Base-by-base conservation (phyloP, 2,888 invertebrate genomes). In the Drosophila ezoana region DNA sequence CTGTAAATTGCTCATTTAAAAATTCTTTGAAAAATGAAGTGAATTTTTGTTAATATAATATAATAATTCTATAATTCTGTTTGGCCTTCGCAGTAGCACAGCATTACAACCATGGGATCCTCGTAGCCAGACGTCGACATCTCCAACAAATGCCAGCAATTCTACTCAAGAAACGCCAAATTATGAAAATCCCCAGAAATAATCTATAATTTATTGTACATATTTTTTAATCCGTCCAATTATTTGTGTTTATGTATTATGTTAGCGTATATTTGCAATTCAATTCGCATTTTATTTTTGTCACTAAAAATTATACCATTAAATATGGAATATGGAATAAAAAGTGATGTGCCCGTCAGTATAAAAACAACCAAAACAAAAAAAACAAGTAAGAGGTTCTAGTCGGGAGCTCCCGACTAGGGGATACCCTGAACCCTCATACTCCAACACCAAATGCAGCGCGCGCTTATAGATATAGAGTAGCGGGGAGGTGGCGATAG, bases 81-180 rank as follows among this genome's bases (percentile, higher is more conserved):
- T 93, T 79, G 87, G 91, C 0, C 20, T 91, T 3, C 92, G 91
- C 65, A 93, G 93, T 20, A 92, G 91, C 59, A 92, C 92, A 0
- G 90, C 91, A 47, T 74, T 91, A 1, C 92, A 92, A 41, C 61
- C 87, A 0, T 93, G 93, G 93, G 92, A 87, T 72, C 78, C 79
- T 14, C 72, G 85, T 1, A 72, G 66, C 38, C 45, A 56, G 41
- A 49, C 49, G 2, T 6, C 56, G 37, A 37, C n/a, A 18, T 3
- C 9, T 14, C 13, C 40, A 33, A 4, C 16, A 13, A 44, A 51
- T 41, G 14, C 16, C 0, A 41, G 2, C 9, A 41, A 45, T 47
- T 43, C 44, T 1, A 28, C 41, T 33, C 6, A 1, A 20, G 59
- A 63, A 44, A 14, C 44, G 0, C n/a, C 14, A 33, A 51, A 38